phyloP scores from a whole-genome alignment of 2,797 vertebrate species.

The Cuniculus paca region DNA sequence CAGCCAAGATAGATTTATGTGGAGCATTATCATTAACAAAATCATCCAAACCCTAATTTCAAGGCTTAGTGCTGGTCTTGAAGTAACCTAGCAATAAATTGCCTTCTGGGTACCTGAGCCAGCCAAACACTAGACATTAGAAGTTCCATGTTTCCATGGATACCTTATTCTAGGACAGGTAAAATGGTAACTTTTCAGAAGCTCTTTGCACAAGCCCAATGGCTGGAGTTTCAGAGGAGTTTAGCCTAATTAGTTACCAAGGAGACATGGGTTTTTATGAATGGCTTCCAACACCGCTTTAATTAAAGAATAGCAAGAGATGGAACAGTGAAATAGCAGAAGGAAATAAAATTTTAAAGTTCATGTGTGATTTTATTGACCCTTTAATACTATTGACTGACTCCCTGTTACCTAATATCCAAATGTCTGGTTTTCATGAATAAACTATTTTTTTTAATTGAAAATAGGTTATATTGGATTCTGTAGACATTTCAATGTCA shows the following conservation, averaged over 20 bases:
- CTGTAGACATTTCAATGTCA: background rate
- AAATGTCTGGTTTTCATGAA: background rate
- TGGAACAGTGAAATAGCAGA: slow-evolving; percentile 15
- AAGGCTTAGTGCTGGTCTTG: background rate
- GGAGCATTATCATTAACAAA: background rate
- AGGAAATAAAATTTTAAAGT: background rate
- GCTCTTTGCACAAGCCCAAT: background rate
- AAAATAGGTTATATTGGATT: background rate
- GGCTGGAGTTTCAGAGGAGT: background rate
- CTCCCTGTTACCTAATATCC: background rate
- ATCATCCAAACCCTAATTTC: background rate
- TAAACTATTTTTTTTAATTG: background rate
- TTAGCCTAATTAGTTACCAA: slow-evolving; percentile 56
- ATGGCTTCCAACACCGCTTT: slow-evolving; percentile 26
- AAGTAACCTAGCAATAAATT: slow-evolving; percentile 34
- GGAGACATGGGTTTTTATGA: slow-evolving; percentile 25
- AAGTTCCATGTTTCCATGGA: slow-evolving; percentile 44
- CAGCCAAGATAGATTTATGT: slow-evolving; percentile 28
- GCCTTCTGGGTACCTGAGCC: background rate
- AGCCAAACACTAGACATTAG: slow-evolving; percentile 28
- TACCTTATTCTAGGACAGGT: slow-evolving; percentile 9
- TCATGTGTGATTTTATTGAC: background rate
- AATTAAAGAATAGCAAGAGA: slow-evolving; percentile 58
- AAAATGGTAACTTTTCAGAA: slow-evolving; percentile 18
- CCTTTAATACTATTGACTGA: background rate